phyloP scores from a whole-genome alignment of 2,113 vertebrate genomes.

The Dryoscopus gambensis region DNA sequence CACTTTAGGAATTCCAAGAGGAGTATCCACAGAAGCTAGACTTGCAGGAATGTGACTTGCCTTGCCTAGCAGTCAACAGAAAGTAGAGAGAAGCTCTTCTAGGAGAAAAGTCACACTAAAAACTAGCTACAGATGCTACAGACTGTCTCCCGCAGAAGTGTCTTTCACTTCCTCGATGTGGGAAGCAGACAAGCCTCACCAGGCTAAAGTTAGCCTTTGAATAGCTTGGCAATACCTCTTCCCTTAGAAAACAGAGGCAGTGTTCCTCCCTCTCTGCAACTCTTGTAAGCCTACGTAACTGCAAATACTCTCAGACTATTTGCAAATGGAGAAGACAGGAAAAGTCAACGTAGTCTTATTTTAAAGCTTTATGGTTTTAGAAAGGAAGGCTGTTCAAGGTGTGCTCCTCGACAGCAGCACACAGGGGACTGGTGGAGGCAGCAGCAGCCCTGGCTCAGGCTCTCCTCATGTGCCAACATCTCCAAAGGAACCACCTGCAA shows the following conservation, averaged over 20 bases:
- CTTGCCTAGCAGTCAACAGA: neutral
- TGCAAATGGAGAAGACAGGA: neutral
- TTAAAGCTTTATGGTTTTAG: neutral
- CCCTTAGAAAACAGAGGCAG: neutral
- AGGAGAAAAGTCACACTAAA: neutral
- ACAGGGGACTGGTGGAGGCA: neutral
- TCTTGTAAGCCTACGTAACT: neutral
- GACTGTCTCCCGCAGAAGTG: neutral
- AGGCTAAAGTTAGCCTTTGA: conserved; percentile 11
- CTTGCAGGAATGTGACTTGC: neutral
- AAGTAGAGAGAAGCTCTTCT: neutral
- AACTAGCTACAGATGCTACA: neutral
- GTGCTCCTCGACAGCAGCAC: neutral
- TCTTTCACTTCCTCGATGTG: conserved; percentile 6
- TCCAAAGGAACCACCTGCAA: neutral
- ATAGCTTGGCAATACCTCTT: neutral
- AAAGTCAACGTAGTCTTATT: neutral
- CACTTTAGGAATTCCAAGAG: neutral
- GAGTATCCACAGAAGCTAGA: neutral
- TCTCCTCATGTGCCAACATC: neutral
- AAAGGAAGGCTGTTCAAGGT: neutral
- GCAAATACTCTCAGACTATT: neutral
- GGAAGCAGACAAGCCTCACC: neutral
- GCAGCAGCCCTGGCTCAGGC: neutral
- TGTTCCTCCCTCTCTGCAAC: neutral